Percentiles rank a stretch among this genome's conserved stretches.
Evolutionary conservation across 2,113 vertebrate genomes (phyloP).

Genomic region (Anoplopoma fimbria): DNA sequence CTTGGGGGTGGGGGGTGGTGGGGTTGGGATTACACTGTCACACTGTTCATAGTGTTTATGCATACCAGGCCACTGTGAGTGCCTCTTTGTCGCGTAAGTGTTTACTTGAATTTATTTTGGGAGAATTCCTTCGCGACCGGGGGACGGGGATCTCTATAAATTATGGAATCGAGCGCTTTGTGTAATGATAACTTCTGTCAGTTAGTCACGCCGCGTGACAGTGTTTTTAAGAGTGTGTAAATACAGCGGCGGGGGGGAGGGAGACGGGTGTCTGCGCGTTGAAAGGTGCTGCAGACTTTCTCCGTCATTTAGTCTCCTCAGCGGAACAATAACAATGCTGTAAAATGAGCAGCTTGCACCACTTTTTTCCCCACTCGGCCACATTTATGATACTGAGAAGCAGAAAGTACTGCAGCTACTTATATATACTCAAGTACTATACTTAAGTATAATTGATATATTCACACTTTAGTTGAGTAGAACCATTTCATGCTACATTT

Average conservation of each 20-base stretch:
- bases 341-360: conserved; percentile 21
- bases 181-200: conserved; percentile 94
- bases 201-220: conserved; percentile 84
- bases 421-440: not conserved
- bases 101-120: conserved; percentile 99
- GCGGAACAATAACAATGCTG: conserved; percentile 61
- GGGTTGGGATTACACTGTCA: conserved; percentile 93
- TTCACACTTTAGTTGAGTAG: not conserved
- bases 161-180: conserved; percentile 92
- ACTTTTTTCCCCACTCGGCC: not conserved
- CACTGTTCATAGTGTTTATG: conserved; percentile 94
- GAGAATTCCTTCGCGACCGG: conserved; percentile 94
- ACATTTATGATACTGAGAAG: not conserved
- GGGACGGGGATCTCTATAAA: conserved; percentile 94
- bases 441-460: not conserved
- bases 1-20: conserved; percentile 46
- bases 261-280: conserved; percentile 61
- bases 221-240: conserved; percentile 78
- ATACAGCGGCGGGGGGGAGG: conserved; percentile 65
- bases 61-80: conserved; percentile 93
- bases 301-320: conserved; percentile 49
- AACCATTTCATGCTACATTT: not conserved
- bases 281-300: conserved; percentile 63
- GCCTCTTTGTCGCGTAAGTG: conserved; percentile 95
- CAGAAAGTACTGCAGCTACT: not conserved